Conservation (phyloP, 64 coral and sea anemone genomes). For the Actinia equina region DNA sequence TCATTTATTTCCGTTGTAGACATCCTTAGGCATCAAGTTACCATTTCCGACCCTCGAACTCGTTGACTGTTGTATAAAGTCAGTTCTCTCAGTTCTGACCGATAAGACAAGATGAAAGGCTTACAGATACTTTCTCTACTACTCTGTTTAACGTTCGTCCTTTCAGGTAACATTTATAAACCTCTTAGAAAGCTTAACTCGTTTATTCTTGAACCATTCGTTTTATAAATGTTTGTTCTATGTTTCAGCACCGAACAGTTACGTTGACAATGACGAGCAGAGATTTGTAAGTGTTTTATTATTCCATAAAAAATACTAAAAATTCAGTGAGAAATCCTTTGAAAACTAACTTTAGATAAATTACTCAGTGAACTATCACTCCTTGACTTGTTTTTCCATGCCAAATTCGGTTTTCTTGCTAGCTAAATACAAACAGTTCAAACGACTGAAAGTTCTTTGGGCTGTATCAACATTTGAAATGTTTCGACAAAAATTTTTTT, state of each 20-base stretch:
- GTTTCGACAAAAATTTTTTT: too few species aligned
- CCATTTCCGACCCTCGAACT: background rate
- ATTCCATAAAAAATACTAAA: background rate
- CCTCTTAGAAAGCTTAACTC: background rate
- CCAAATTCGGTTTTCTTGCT: too few species aligned
- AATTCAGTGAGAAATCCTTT: background rate
- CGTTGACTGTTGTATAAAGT: background rate
- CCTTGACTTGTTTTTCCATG: too few species aligned
- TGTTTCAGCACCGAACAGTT: background rate
- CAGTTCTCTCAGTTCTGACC: background rate
- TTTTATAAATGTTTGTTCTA: background rate
- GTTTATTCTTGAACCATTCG: background rate
- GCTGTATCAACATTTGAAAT: too few species aligned
- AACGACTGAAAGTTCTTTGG: too few species aligned
- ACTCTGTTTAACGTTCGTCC: background rate
- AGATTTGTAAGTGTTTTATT: background rate
- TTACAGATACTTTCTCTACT: background rate
- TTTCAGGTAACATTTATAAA: background rate
- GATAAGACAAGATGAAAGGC: background rate
- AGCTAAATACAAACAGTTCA: too few species aligned
- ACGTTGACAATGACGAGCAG: background rate
- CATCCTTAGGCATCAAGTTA: background rate
- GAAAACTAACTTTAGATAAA: background rate
- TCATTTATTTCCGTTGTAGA: background rate
- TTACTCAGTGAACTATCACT: too few species aligned